Base-by-base conservation (phyloP, 2,113 vertebrate genomes). In the Theristicus caerulescens region DNA sequence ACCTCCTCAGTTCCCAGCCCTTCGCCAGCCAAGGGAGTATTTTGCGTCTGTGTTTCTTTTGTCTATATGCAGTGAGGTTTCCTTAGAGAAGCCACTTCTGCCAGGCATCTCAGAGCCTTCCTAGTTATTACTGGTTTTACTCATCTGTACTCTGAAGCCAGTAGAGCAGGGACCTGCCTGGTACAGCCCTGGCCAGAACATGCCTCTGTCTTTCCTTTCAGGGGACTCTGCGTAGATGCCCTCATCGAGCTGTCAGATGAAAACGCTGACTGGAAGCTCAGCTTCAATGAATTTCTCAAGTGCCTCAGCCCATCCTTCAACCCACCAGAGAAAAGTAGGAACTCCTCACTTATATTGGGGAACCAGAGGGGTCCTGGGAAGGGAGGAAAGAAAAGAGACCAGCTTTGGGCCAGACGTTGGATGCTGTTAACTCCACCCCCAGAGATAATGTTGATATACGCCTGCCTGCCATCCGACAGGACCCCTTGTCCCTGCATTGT, bases 201-300 rank as follows among this genome's bases (percentile, higher is more conserved):
- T 66, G 58, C 46, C 65, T 77, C 46, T 95, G 67, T 96, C 58
- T 94, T 97, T 96, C 36, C n/a, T 97, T 97, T 51, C 97, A 99
- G 99, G 98, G 99, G 99, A 94, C 99, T 99, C 94, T 99, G 99
- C 61, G 98, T 99, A 2, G 99, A 99, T 82, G 99, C 99, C 65
- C 99, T 99, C 94, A 99, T 99, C n/a, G 99, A 99, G 96, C 98
- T 99, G 61, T 99, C 99, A 25, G 99, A 99, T 97, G 99, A 99
- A 97, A 99, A 99, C 46, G 99, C 99, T 11, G 99, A 99, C 97
- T 99, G 99, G 99, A 99, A 99, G 97, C 98, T 99, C 96, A 99
- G 98, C 98, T 99, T 99, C 96, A 99, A 98, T 81, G 99, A 99
- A 97, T 99, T 99, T 97, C 98, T 99, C 93, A 99, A 99, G 98